Base-by-base conservation (phyloP, 2,797 vertebrate species). In the Spea hammondii region DNA sequence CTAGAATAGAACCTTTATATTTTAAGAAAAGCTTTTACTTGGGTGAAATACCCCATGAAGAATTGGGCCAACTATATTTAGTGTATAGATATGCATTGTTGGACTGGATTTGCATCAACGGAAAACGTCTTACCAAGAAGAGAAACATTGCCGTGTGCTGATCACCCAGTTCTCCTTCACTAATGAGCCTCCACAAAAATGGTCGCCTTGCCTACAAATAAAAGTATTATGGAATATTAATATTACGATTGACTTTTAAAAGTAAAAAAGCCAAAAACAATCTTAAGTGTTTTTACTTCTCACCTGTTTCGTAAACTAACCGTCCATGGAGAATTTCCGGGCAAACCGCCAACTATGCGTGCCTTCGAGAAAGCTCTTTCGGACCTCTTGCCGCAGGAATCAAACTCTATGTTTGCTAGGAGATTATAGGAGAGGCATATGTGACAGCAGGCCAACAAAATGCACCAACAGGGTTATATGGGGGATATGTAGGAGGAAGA, bases 291-390 rank as follows among this genome's bases (percentile, higher is more conserved):
- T 32, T 62, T 14, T 17, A 4, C 9, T 13, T 4, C 53, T 77
- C 54, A 81, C 97, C 95, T 90, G 89, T 97, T 96, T 79, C 95
- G 93, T 78, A 99, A 92, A 88, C 97, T 99, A 86, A 98, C 94
- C 0, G 97, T 99, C 97, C 97, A 98, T 0, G 97, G 97, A 0
- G 97, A 98, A 87, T 96, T 99, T 76, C 97, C 96, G 0, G 96
- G 96, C 51, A 83, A 66, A 9, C 97, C 97, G 0, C 93, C 93
- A 0, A 98, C 86, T 0, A 98, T 91, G 2, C 97, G 95, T 64
- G 90, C 10, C 57, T 55, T 83, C 0, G 1, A 0, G 2, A 47
- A 82, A 4, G 60, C 0, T 10, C 92, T 92, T 60, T 94, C 92
- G 0, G 93, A 93, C 70, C 94, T 92, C 86, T 89, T 94, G 70